Evolutionary conservation across 2,888 invertebrate species (phyloP).

Genomic region (Nycteola revayana): DNA sequence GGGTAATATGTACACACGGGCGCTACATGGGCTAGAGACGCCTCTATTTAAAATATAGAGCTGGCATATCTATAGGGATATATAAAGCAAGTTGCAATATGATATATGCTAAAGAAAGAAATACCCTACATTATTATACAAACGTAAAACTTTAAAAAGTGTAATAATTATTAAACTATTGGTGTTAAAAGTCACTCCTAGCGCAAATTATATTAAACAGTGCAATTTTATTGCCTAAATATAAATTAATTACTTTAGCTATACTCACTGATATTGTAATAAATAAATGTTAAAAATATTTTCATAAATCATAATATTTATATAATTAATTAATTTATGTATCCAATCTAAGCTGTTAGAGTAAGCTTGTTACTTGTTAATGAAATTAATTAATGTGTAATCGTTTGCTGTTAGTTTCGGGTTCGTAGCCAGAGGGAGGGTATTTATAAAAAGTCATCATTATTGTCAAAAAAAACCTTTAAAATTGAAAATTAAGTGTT

Average conservation of each 20-base stretch:
- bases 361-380: conserved; percentile 32
- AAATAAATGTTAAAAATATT: conserved; percentile 43
- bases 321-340: conserved; percentile 36
- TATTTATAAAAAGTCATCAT: conserved; percentile 28
- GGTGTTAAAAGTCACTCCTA: conserved; percentile 18
- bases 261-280: conserved; percentile 30
- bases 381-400: conserved; percentile 20
- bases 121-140: no score
- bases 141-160: no score
- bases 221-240: conserved; percentile 38
- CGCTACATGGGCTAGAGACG: no score
- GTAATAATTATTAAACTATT: no score
- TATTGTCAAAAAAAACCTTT: no score
- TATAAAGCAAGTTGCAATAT: no score
- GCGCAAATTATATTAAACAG: conserved; percentile 35
- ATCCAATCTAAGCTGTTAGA: conserved; percentile 17
- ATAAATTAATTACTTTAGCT: conserved; percentile 13
- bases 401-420: conserved; percentile 31
- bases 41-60: no score
- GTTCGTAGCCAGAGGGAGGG: conserved; percentile 10
- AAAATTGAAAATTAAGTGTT: no score
- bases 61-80: no score
- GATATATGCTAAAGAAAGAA: no score
- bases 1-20: no score
- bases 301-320: conserved; percentile 40